Percentiles rank a stretch among this genome's conserved stretches.
Conservation (phyloP, 2,113 vertebrate genomes). For the Hyla sarda region DNA sequence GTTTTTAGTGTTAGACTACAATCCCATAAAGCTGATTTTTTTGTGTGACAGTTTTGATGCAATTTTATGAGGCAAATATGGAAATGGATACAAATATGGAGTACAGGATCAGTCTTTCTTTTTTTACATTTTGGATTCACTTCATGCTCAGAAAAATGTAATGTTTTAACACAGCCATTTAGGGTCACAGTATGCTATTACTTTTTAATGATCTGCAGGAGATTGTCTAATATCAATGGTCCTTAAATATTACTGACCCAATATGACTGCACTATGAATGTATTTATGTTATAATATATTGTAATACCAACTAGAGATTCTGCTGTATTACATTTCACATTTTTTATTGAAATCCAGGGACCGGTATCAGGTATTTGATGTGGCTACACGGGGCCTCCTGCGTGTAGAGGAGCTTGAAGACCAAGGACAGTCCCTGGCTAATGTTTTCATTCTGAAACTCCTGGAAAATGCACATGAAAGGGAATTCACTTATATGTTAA, state of each 20-base stretch:
- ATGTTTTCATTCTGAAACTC: slow-evolving; percentile 87
- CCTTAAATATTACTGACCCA: background rate
- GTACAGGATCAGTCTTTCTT: too few relatives aligned
- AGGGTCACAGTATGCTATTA: too few relatives aligned
- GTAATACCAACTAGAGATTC: background rate
- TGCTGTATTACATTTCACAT: background rate
- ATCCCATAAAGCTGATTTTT: too few relatives aligned
- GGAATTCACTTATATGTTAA: slow-evolving; percentile 89
- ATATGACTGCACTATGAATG: background rate
- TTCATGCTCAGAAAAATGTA: too few relatives aligned
- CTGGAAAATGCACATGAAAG: slow-evolving; percentile 92
- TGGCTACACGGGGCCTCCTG: slow-evolving; percentile 86
- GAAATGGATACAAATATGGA: too few relatives aligned
- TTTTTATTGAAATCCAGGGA: slow-evolving; percentile 72
- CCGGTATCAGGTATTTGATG: slow-evolving; percentile 94
- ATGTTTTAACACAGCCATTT: too few relatives aligned
- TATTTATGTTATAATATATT: background rate
- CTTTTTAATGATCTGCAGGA: too few relatives aligned
- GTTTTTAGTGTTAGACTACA: too few relatives aligned
- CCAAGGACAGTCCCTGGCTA: slow-evolving; percentile 91
- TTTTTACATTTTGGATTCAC: too few relatives aligned
- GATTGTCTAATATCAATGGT: too few relatives aligned
- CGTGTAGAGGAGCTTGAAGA: slow-evolving; percentile 93
- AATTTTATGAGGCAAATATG: too few relatives aligned
- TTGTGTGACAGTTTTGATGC: too few relatives aligned